Evolutionary conservation across 2,797 vertebrate genomes (phyloP).

Genomic region (Cephalopachus bancanus): DNA sequence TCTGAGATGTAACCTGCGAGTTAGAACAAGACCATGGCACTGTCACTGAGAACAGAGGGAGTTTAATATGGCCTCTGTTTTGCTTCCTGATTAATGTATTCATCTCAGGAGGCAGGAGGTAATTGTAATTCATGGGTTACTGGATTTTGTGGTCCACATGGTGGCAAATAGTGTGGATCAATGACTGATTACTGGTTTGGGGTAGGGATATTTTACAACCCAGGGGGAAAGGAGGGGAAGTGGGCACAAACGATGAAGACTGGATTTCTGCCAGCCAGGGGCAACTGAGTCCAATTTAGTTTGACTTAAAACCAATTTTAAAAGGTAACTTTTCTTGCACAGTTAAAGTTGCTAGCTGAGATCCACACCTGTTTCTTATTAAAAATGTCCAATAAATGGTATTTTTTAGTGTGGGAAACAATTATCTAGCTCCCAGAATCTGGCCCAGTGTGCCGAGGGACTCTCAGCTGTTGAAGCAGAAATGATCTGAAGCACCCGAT

Average conservation of each 20-base stretch:
- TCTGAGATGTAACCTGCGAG: background rate
- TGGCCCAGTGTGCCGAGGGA: background rate
- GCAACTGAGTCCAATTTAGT: conserved; percentile 21
- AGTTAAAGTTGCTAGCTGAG: conserved; percentile 13
- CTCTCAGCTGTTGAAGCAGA: conserved; percentile 12
- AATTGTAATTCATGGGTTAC: conserved; percentile 40
- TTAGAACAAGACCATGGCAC: conserved; percentile 1
- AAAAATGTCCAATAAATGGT: conserved; percentile 49
- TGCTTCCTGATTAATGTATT: conserved; percentile 5
- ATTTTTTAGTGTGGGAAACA: background rate
- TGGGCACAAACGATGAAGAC: conserved; percentile 26
- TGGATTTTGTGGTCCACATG: background rate
- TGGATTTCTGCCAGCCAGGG: conserved; percentile 43
- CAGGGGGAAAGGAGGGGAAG: background rate
- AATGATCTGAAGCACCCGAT: background rate
- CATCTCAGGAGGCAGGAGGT: conserved; percentile 55
- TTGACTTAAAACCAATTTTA: conserved; percentile 47
- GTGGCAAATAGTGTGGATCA: conserved; percentile 1
- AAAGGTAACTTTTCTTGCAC: conserved; percentile 9
- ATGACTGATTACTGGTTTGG: conserved; percentile 42
- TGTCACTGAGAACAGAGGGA: background rate
- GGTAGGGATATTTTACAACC: conserved; percentile 34
- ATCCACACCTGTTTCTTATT: conserved; percentile 61
- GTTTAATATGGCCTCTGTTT: conserved; percentile 20
- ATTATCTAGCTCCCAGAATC: conserved; percentile 30